Evolutionary conservation across 37 sponge, comb jelly and placozoan species (phyloP), one percentile per base, ranked within the genome.

Genomic region (Chondrosia reniformis): DNA sequence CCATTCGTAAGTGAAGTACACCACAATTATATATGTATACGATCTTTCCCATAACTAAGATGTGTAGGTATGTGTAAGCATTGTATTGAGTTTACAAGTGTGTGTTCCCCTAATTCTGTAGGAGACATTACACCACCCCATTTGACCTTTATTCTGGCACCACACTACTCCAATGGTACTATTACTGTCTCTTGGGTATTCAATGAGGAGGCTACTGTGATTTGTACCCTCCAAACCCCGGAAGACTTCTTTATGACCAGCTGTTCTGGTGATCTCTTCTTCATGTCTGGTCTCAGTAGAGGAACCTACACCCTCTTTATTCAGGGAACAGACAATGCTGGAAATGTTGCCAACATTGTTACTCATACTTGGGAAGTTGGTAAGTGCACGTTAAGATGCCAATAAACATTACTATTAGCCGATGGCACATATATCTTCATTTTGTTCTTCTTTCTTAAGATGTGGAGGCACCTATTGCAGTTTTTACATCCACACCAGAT

Each of bases 281-380:
- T 33, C 28, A 22, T 33, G 33, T 55, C 58, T 6, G 32, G 56
- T 31, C 56, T 76, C 24, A 31, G 19, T 28, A 56, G 37, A 31
- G 76, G 76, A 33, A 38, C 55, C 28, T 37, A 76, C 33, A 46
- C 54, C 0, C 28, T 76, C n/a, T 55, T 55, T 54, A 27, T 76
- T 1, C 54, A 30, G 40, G 54, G 32, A 12, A 76, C 76, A 33
- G 57, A 76, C 32, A 33, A 25, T 17, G 36, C 46, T 32, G 76
- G 76, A 49, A 54, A 76, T 27, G 34, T 56, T 37, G 76, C 54
- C 33, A 31, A 13, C 1, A 33, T 33, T 0, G 54, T 24, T 46
- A 28, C 54, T 55, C 54, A 76, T 31, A 28, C 30, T 6, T 76
- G 76, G 76, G 55, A 31, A 55, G 76, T 76, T 21, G 76, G 76